Base-by-base conservation (phyloP, 2,113 vertebrate species). In the Phalacrocorax brasilianus region DNA sequence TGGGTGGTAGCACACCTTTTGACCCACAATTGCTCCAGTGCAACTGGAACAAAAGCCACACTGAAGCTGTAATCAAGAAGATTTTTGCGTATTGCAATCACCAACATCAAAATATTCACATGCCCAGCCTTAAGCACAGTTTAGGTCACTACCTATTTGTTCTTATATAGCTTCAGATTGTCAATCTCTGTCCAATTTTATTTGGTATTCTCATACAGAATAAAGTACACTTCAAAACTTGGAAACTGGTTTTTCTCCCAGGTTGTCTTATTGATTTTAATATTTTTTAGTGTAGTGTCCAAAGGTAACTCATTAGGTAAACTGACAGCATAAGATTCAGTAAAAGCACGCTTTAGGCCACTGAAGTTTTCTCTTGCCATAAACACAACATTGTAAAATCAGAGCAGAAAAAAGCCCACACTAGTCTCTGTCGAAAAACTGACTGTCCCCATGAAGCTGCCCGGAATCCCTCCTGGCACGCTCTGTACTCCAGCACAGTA, bases 361-460 rank as follows among this genome's bases (percentile, higher is more conserved):
- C 38, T 20, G n/a, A 89, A 55, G 12, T 77, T 35, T 71, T 63
- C 62, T 93, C 58, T 59, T 91, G 77, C 65, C 28, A 35, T 10
- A 5, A 91, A 65, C 32, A 17, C 53, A 87, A 52, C 42, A 72
- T 45, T 35, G 45, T 1, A 12, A 91, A 74, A 78, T 27, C 50
- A 62, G 22, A 82, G 44, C 18, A 33, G 62, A 62, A 87, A 45
- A 78, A 76, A 56, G 8, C 8, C 6, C 1, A 45, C 45, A 28
- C 40, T 17, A 22, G 28, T 21, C 58, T 86, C 27, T 81, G 55
- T 83, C 86, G 61, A 91, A 90, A 95, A 92, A 12, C 49, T 74
- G 79, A 9, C 79, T 77, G 56, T 72, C 73, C 85, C 93, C 75
- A 47, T 17, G 91, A 95, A 89, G 92, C 91, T 62, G 95, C 74